Percentiles rank a stretch among this genome's conserved stretches.
phyloP scores from a whole-genome alignment of 1,140 invertebrate genomes.

The Trichomalopsis sarcophagae region DNA sequence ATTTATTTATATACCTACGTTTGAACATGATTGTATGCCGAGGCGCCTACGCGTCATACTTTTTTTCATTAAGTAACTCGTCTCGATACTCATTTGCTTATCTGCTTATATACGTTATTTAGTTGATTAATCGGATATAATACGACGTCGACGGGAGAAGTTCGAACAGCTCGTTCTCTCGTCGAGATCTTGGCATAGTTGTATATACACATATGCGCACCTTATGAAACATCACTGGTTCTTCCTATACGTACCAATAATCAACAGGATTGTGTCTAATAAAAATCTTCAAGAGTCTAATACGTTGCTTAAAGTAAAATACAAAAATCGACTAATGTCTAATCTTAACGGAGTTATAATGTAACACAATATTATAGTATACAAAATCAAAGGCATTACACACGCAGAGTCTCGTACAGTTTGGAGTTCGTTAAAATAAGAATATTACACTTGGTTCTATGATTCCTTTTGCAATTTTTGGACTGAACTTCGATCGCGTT shows the following conservation, averaged over 20 bases:
- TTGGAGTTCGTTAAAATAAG: neutral
- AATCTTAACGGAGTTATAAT: neutral
- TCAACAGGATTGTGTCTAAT: neutral
- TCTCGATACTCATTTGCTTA: neutral
- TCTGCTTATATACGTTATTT: neutral
- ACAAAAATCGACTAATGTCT: neutral
- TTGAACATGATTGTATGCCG: slow-evolving; percentile 7
- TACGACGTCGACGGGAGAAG: neutral
- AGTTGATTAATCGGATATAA: neutral
- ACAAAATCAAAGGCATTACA: too few relatives aligned
- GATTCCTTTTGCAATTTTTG: too few relatives aligned
- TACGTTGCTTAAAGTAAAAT: neutral
- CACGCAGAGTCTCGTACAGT: neutral
- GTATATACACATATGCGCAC: neutral
- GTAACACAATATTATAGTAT: too few relatives aligned
- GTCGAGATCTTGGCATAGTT: neutral
- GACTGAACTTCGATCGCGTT: too few relatives aligned
- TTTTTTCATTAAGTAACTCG: neutral
- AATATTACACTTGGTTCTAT: neutral
- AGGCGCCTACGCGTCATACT: neutral
- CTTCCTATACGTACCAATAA: neutral
- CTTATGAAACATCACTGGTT: neutral
- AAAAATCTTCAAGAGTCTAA: neutral
- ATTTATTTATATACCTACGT: neutral
- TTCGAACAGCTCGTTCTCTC: neutral